Evolutionary conservation across 2,888 invertebrate species (phyloP).

Genomic region (Drosophila prolongata): DNA sequence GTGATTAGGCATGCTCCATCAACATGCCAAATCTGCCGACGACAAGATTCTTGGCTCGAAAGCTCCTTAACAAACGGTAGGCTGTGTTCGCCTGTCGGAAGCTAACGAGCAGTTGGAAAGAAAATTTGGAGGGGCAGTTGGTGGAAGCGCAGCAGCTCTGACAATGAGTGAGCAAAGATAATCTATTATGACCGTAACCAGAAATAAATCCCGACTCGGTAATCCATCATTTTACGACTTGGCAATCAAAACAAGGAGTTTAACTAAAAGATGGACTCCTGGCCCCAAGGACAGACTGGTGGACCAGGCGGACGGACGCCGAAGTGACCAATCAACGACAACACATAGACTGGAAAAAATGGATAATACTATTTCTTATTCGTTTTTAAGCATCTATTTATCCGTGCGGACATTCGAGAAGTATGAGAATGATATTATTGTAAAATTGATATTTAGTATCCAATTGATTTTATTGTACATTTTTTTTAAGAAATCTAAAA

Average conservation of each 20-base stretch:
- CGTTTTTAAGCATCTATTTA: no score
- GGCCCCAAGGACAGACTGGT: constrained; percentile 12
- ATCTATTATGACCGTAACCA: constrained; percentile 80
- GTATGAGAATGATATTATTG: no score
- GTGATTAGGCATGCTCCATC: constrained; percentile 55
- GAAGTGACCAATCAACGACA: constrained; percentile 65
- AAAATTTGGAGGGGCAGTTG: neutral
- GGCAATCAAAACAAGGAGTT: constrained; percentile 80
- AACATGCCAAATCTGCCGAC: constrained; percentile 36
- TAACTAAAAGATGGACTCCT: constrained; percentile 52
- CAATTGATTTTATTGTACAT: no score
- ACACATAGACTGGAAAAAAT: constrained; percentile 11
- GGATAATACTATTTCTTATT: no score
- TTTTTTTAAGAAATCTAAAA: no score
- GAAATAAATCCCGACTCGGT: constrained; percentile 78
- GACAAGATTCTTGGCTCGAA: constrained; percentile 18
- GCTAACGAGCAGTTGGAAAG: constrained; percentile 62
- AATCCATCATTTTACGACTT: constrained; percentile 80
- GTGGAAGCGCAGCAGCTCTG: constrained; percentile 45
- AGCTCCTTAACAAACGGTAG: constrained; percentile 56
- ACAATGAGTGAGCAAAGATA: constrained; percentile 79
- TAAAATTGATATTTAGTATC: no score
- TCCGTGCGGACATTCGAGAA: no score
- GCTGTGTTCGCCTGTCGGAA: constrained; percentile 26
- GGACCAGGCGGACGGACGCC: constrained; percentile 29